A percentile compares a stretch with the other conserved stretches of the same genome.
Conservation (phyloP, 2,797 vertebrate species). For the Mastacembelus armatus region DNA sequence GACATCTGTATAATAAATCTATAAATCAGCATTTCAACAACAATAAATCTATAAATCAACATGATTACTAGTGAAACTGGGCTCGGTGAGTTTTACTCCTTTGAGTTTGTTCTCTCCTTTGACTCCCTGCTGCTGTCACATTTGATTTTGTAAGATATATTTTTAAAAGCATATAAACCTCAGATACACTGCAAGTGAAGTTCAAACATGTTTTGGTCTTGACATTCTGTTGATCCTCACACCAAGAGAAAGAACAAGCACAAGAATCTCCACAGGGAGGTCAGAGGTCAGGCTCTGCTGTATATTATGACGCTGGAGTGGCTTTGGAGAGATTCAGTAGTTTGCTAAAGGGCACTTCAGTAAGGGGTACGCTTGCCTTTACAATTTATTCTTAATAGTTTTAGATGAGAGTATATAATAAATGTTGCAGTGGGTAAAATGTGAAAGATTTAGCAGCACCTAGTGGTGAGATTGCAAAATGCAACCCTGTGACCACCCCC, state of each 20-base stretch:
- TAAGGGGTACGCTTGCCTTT: not conserved
- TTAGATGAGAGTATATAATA: no score
- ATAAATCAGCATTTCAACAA: no score
- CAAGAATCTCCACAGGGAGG: constrained; percentile 50
- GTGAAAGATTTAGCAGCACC: no score
- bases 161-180: constrained; percentile 24
- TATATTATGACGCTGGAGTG: constrained; percentile 8
- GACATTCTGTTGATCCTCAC: constrained; percentile 52
- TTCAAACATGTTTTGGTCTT: constrained; percentile 18
- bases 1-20: no score
- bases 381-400: no score
- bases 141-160: constrained; percentile 31
- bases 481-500: no score
- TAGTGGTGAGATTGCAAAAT: no score
- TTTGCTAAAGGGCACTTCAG: constrained; percentile 36
- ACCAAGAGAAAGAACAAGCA: constrained; percentile 49
- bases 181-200: constrained; percentile 4
- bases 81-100: constrained; percentile 4
- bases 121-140: constrained; percentile 33
- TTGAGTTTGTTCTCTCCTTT: not conserved
- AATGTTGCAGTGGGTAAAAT: no score
- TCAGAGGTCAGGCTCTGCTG: constrained; percentile 39
- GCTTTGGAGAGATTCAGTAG: not conserved
- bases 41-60: no score
- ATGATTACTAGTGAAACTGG: no score